Evolutionary conservation across 2,113 vertebrate genomes (phyloP).

Genomic region (Aptenodytes forsteri): DNA sequence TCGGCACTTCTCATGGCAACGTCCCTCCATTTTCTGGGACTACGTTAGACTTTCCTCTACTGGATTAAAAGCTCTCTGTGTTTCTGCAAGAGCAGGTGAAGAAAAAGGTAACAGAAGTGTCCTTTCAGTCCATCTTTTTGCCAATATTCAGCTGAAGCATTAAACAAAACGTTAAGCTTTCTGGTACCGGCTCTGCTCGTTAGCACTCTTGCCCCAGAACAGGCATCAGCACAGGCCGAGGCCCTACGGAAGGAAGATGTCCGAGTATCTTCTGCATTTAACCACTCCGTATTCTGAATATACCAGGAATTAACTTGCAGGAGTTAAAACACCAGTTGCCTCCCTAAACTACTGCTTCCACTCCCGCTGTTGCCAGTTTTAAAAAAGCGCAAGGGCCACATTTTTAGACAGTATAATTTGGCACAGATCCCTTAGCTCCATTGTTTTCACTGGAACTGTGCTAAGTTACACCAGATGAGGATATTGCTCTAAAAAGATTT

Average conservation of each 20-base stretch:
- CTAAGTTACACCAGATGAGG: conserved; percentile 41
- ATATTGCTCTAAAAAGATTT: neutral
- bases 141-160: neutral
- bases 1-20: neutral
- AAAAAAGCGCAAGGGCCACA: neutral
- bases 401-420: neutral
- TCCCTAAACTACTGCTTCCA: neutral
- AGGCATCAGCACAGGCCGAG: neutral
- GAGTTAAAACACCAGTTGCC: neutral
- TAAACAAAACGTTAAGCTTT: neutral
- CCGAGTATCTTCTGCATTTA: neutral
- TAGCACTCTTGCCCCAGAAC: neutral
- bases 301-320: neutral
- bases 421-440: neutral
- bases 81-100: neutral
- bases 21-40: neutral
- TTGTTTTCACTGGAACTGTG: conserved; percentile 30
- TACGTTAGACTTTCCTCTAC: neutral
- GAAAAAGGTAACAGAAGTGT: neutral
- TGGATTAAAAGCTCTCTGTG: neutral
- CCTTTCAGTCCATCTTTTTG: neutral
- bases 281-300: neutral
- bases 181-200: neutral
- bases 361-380: neutral
- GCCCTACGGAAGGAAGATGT: neutral